Base-by-base conservation (phyloP, 2,797 vertebrate genomes). In the Sebastes taczanowskii region DNA sequence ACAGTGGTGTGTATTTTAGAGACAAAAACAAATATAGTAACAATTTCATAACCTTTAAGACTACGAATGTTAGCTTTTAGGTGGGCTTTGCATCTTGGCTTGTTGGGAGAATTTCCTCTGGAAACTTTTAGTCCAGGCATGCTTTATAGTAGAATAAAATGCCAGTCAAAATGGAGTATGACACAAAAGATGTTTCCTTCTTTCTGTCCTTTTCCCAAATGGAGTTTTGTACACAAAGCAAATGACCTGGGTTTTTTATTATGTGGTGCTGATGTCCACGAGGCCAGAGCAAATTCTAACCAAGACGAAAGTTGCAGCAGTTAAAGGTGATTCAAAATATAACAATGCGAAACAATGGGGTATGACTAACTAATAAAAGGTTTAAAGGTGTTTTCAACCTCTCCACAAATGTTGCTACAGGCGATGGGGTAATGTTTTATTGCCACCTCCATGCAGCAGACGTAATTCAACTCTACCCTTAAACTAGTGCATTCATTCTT, bases 281-380 rank as follows among this genome's bases (percentile, higher is more conserved):
- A 84, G 80, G 71, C 89, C 92, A 92, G 72, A 93, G 92, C 88
- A 95, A 94, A 95, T 93, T 94, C 90, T 82, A 80, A 70, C 74
- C 73, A 81, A 77, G 58, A 72, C 69, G 62, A 62, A 93, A 72
- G 84, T 85, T 69, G 87, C 92, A 96, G 89, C 92, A 95, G 91
- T 95, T 92, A 95, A 97, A 97, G 97, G 95, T 96, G 96, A 96
- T 95, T 97, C 95, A 91, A 42, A 78, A 74, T 56, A 53, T 53
- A 20, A 30, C 7, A 20, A 7, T 71, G 34, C 60, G 2, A 67
- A 77, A 46, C 9, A 22, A 0, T 23, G 4, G 2, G 4, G 6
- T 58, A 27, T 0, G 18, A 49, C 56, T 62, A 5, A 9, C 10
- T 2, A 32, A 23, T 1, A 14, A 30, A 71, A 73, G 6, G 2